These are phyloP conservation scores for Prosapia bicincta DNA, from an alignment of 2,888 invertebrate genomes.

Conservation along the genomic window DNA sequence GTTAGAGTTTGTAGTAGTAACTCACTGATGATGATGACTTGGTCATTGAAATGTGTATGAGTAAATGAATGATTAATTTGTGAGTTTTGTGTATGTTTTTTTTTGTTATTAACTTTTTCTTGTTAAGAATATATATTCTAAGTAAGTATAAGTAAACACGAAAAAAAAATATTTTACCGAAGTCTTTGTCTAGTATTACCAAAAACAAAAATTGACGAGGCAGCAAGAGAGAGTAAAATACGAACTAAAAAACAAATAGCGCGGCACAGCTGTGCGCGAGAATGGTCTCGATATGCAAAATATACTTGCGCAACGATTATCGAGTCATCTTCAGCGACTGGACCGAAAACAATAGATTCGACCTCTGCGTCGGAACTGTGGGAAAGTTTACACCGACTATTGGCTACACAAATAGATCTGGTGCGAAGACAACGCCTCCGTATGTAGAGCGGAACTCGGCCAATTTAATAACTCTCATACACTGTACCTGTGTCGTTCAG, in stretches of 20 bases:
- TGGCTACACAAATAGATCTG: neutral
- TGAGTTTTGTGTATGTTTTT: too few species aligned
- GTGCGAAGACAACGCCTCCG: neutral
- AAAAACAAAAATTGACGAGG: too few species aligned
- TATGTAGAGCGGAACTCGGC: neutral
- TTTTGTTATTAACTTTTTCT: too few species aligned
- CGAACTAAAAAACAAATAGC: neutral
- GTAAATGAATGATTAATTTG: too few species aligned
- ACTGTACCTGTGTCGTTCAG: neutral
- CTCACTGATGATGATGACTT: too few species aligned
- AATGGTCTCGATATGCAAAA: neutral
- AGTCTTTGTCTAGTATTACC: too few species aligned
- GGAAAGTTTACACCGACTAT: neutral
- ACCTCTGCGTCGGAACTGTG: neutral
- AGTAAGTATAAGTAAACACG: too few species aligned
- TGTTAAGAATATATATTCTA: too few species aligned
- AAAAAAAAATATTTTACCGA: too few species aligned
- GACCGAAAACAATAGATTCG: neutral
- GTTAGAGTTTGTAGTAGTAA: too few species aligned
- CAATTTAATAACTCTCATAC: neutral
- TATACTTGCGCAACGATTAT: neutral
- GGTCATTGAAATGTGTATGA: too few species aligned
- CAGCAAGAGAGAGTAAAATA: neutral
- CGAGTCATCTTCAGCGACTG: neutral
- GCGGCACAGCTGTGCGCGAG: neutral